Evolutionary conservation across 2,888 invertebrate genomes (phyloP), one percentile per base, ranked within the genome.

Genomic region (Elysia crispata): DNA sequence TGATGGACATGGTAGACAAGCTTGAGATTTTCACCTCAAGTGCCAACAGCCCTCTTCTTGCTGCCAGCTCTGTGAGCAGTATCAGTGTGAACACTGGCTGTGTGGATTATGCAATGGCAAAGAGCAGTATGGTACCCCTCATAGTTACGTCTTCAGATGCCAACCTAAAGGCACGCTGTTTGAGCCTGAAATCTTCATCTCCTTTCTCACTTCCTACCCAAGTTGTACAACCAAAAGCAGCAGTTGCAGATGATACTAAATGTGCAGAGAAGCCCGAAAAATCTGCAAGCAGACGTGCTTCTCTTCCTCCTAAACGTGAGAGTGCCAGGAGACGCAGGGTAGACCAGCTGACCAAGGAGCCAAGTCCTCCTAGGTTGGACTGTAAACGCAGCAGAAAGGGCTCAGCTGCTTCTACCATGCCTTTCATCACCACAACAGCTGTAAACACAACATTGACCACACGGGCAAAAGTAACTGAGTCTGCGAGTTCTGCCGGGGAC

Each of bases 1-100:
- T 80, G n/a, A 80, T 80, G 73, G 80, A 80, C 13, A 31, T 80
- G 76, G 80, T 80, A 1, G 80, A 80, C 31, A 80, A 80, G 28
- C 76, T 80, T 6, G 80, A 80, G 49, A 66, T 57, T 50, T 70
- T 80, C 54, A 76, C 62, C 33, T 76, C 80, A 1, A 72, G 28
- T 1, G 54, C 6, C n/a, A 23, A 18, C 20, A 23, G 15, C n/a
- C n/a, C 20, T 23, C 20, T 18, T 20, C 25, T 5, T n/a, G 25
- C 15, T 23, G 60, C 60, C 60, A 60, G n/a, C n/a, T 6, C 60
- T 3, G 60, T 13, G 15, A 3, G 3, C 5, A 11, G 41, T 3
- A 3, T 41, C 11, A 41, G 11, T 41, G 60, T 60, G 15, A 23
- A 6, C 60, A 60, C 5, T 60, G 15, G 23, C 60, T 23, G 6